A percentile compares a stretch with the other conserved stretches of the same genome.
phyloP scores from a whole-genome alignment of 2,797 vertebrate species.

The Alectoris magna region DNA sequence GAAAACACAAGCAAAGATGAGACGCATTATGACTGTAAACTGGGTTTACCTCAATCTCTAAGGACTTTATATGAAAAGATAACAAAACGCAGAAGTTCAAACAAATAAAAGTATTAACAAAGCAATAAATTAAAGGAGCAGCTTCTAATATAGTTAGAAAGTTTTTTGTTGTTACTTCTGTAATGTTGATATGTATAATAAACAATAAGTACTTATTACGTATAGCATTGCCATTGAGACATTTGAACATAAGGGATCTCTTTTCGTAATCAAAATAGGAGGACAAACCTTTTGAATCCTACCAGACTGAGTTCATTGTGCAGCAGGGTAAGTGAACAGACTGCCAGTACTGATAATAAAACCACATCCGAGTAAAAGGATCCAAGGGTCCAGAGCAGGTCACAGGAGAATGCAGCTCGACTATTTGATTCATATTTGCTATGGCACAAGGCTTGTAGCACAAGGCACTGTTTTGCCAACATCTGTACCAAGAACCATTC shows the following conservation, averaged over 20 bases:
- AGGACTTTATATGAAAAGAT: neutral
- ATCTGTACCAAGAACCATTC: neutral
- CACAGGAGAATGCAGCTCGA: neutral
- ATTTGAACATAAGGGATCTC: neutral
- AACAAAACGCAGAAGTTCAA: neutral
- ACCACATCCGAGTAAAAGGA: neutral
- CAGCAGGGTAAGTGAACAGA: accelerated
- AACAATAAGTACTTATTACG: neutral
- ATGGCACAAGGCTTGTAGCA: too few relatives aligned
- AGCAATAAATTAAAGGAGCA: neutral
- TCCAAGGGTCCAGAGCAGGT: neutral
- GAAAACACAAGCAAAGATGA: slow-evolving; percentile 9
- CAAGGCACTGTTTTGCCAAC: neutral
- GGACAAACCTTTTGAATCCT: neutral
- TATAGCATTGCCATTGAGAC: accelerated
- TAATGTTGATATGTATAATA: neutral
- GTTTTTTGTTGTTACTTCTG: neutral
- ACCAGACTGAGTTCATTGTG: neutral
- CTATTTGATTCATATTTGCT: neutral
- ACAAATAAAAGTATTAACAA: slow-evolving; percentile 12
- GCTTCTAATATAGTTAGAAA: neutral
- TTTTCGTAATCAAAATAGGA: neutral
- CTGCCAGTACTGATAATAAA: neutral
- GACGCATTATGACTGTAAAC: slow-evolving; percentile 9
- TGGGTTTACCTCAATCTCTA: neutral